Evolutionary conservation across 1,140 invertebrate species (phyloP).

Genomic region (Aphelinus certus): DNA sequence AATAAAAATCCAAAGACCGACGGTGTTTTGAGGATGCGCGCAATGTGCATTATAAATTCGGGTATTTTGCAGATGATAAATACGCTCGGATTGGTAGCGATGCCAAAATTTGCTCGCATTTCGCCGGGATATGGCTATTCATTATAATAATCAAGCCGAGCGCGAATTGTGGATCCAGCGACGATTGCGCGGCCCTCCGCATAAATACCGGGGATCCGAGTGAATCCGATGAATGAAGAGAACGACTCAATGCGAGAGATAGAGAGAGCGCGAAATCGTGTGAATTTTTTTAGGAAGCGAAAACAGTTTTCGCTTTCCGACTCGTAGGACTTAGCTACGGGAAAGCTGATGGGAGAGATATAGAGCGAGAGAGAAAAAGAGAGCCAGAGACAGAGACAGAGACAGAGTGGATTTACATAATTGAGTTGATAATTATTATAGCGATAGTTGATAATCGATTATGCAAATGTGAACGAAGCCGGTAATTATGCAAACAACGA

Average conservation of each 20-base stretch:
- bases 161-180: background rate
- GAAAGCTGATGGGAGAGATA: background rate
- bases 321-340: background rate
- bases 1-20: conserved; percentile 26
- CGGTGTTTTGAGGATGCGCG: background rate
- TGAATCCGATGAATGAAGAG: background rate
- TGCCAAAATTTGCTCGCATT: background rate
- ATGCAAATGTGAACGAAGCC: conserved; percentile 19
- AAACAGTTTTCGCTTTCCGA: conserved; percentile 14
- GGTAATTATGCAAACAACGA: conserved; percentile 34
- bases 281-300: background rate
- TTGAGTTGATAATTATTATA: conserved; percentile 38
- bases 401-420: conserved; percentile 27
- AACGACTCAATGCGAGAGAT: too few relatives aligned
- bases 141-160: conserved; percentile 30
- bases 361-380: too few relatives aligned
- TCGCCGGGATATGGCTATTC: conserved; percentile 19
- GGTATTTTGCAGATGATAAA: conserved; percentile 17
- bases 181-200: conserved; percentile 6
- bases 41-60: conserved; percentile 6
- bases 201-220: background rate
- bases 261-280: too few relatives aligned
- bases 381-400: too few relatives aligned
- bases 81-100: conserved; percentile 28
- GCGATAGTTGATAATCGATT: conserved; percentile 39